Conservation (phyloP, 2,797 vertebrate genomes). For the Danio kyathit region DNA sequence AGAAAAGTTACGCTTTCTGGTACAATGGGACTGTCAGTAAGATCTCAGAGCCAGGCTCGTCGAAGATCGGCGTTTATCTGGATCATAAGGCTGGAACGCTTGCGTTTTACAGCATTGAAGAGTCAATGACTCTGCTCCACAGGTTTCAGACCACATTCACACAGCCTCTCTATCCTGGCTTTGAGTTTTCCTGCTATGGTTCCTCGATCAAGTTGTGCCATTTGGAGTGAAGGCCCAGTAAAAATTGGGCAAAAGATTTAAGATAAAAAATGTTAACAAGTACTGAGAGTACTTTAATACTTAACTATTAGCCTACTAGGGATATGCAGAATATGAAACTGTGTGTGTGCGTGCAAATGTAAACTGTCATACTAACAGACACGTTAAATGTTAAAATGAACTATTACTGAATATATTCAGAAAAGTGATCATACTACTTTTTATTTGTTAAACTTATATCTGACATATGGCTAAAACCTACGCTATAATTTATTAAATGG, state of each 20-base stretch:
- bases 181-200: conserved; percentile 55
- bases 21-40: conserved; percentile 45
- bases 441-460: no score
- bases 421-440: no score
- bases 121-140: conserved; percentile 55
- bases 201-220: conserved; percentile 48
- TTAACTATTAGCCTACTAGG: neutral
- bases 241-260: neutral
- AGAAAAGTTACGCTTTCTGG: conserved; percentile 44
- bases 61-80: conserved; percentile 51
- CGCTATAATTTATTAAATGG: no score
- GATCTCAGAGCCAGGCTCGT: conserved; percentile 25
- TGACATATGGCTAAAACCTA: no score
- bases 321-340: neutral
- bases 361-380: no score
- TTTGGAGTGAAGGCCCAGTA: conserved; percentile 25
- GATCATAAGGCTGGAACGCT: conserved; percentile 52
- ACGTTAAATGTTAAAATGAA: no score
- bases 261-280: neutral
- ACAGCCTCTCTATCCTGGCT: conserved; percentile 53
- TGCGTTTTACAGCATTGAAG: conserved; percentile 52
- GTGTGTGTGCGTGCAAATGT: no score
- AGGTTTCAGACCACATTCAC: conserved; percentile 52
- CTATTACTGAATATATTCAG: no score
- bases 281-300: neutral